Evolutionary conservation across 37 sponge, comb jelly and placozoan genomes (phyloP).

Genomic region (Ephydatia muelleri): DNA sequence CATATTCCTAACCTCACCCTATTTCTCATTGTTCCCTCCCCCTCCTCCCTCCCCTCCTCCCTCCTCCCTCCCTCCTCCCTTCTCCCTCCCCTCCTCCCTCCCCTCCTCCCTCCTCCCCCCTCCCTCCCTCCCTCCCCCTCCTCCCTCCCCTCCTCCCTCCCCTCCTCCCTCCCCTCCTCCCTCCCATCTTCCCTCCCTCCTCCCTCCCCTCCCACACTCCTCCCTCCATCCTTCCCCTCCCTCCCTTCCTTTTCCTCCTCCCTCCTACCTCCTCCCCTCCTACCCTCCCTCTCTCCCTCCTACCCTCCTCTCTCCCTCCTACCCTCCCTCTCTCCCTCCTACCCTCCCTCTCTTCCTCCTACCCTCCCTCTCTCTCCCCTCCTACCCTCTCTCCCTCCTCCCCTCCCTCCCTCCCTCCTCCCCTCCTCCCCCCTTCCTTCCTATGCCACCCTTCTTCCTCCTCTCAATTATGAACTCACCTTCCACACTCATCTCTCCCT

Average conservation of each 20-base stretch:
- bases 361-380: not conserved
- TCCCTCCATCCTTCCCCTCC: too few species aligned
- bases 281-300: too few species aligned
- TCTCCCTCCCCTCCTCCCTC: not conserved
- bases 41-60: slow-evolving; percentile 3
- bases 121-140: not conserved
- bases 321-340: not conserved
- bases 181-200: too few species aligned
- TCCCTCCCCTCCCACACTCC: not conserved
- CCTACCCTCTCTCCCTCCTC: not conserved
- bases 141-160: too few species aligned
- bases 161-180: too few species aligned
- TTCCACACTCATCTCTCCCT: too few species aligned
- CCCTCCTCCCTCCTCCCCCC: not conserved
- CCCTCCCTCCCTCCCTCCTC: not conserved
- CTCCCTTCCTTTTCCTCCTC: too few species aligned
- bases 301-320: too few species aligned
- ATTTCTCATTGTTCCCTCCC: not conserved
- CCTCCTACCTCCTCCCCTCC: too few species aligned
- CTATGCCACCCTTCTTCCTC: not conserved
- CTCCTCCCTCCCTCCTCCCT: too few species aligned
- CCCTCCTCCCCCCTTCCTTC: not conserved
- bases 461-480: not conserved
- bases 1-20: not conserved
- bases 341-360: too few species aligned